A percentile compares a stretch with the other conserved stretches of the same genome.
phyloP scores from a whole-genome alignment of 2,113 vertebrate species.

The Nerophis ophidion region DNA sequence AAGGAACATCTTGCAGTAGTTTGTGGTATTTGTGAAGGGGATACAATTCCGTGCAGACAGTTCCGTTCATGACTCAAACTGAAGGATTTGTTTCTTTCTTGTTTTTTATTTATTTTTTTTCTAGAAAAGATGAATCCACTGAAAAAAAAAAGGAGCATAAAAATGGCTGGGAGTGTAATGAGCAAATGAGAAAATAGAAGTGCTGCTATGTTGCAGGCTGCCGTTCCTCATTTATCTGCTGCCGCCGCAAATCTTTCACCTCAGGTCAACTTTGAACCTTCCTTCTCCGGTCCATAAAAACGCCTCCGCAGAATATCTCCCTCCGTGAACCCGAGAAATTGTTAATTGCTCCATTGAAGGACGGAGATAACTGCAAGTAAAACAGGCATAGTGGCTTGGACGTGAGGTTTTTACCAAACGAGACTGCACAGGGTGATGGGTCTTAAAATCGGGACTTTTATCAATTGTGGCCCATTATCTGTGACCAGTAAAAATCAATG shows the following conservation, averaged over 20 bases:
- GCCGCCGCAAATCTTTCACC: constrained; percentile 25
- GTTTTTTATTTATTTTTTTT: no score
- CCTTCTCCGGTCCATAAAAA: constrained; percentile 10
- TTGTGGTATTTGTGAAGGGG: constrained; percentile 54
- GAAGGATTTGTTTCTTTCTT: constrained; percentile 26
- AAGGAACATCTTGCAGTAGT: constrained; percentile 69
- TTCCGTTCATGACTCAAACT: constrained; percentile 35
- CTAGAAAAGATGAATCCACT: constrained; percentile 25
- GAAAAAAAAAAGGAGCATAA: not conserved
- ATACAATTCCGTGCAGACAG: constrained; percentile 16
- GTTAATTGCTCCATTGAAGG: not conserved
- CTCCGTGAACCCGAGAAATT: not conserved
- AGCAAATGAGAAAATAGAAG: constrained; percentile 22
- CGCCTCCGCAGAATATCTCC: not conserved
- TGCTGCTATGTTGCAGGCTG: not conserved
- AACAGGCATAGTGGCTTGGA: no score
- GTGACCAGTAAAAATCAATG: not conserved
- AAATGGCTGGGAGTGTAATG: constrained; percentile 25
- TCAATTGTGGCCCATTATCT: not conserved
- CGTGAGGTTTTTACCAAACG: no score
- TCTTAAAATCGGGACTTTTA: not conserved
- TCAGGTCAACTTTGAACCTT: constrained; percentile 24
- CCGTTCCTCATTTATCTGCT: constrained; percentile 30
- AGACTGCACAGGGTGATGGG: no score
- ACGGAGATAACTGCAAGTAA: no score